Conservation (phyloP, 2,888 invertebrate genomes). For the Agonopterix alstromeriana region DNA sequence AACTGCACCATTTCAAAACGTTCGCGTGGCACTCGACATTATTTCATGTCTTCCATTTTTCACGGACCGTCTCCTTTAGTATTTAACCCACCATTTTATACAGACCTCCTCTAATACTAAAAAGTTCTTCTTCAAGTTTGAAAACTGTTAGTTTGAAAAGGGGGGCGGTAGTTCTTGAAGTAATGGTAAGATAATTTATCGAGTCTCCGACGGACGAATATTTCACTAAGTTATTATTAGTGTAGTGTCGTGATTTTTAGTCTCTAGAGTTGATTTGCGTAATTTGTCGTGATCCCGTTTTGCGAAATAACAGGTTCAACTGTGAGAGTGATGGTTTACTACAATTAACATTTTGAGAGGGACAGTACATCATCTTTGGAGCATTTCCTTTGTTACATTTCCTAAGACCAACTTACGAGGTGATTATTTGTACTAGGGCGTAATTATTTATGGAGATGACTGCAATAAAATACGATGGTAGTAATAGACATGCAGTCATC, state of each 20-base stretch:
- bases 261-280: slow-evolving; percentile 16
- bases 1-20: slow-evolving; percentile 10
- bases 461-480: too few relatives aligned
- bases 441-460: too few relatives aligned
- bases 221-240: slow-evolving; percentile 27
- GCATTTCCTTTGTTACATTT: slow-evolving; percentile 2
- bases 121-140: background rate
- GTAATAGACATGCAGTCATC: too few relatives aligned
- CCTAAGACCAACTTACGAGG: background rate
- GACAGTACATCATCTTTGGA: slow-evolving; percentile 13
- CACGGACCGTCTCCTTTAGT: slow-evolving; percentile 24
- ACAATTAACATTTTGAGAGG: slow-evolving; percentile 18
- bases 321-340: slow-evolving; percentile 28
- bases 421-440: too few relatives aligned
- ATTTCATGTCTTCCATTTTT: slow-evolving; percentile 26
- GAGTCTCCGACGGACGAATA: slow-evolving; percentile 17
- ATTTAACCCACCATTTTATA: slow-evolving; percentile 11
- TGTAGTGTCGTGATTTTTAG: slow-evolving; percentile 33
- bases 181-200: slow-evolving; percentile 18
- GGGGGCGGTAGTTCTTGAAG: slow-evolving; percentile 5
- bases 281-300: slow-evolving; percentile 32
- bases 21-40: slow-evolving; percentile 14
- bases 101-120: slow-evolving; percentile 9
- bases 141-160: background rate
- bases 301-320: slow-evolving; percentile 21